These are phyloP conservation scores for Pardalotus punctatus DNA, from an alignment of 2,113 vertebrate genomes.

Conservation along the genomic window DNA sequence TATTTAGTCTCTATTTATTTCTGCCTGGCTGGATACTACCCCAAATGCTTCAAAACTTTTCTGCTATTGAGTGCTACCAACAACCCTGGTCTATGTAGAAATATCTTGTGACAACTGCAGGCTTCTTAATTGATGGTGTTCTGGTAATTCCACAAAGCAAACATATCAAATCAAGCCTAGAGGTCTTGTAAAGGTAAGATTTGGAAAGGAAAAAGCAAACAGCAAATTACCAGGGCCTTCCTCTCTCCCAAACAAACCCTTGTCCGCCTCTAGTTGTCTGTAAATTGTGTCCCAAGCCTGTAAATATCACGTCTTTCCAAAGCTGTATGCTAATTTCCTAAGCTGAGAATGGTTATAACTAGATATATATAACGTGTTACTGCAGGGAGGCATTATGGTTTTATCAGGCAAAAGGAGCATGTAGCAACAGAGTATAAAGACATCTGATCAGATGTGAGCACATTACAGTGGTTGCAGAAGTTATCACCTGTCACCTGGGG, in stretches of 20 bases:
- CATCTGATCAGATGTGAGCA: neutral
- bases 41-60: neutral
- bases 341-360: neutral
- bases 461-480: neutral
- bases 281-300: neutral
- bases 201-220: neutral
- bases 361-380: neutral
- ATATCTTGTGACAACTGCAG: neutral
- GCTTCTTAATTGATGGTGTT: neutral
- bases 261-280: neutral
- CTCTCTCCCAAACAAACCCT: neutral
- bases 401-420: neutral
- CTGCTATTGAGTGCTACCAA: neutral
- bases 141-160: neutral
- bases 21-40: neutral
- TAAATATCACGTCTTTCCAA: neutral
- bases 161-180: neutral
- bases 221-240: neutral
- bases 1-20: neutral
- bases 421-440: neutral
- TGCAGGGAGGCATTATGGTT: neutral
- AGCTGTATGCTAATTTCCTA: too few relatives aligned
- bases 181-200: neutral
- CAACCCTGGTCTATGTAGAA: neutral
- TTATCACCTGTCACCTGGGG: neutral